Conservation (phyloP, 2,888 invertebrate species). For the Villa cingulata region DNA sequence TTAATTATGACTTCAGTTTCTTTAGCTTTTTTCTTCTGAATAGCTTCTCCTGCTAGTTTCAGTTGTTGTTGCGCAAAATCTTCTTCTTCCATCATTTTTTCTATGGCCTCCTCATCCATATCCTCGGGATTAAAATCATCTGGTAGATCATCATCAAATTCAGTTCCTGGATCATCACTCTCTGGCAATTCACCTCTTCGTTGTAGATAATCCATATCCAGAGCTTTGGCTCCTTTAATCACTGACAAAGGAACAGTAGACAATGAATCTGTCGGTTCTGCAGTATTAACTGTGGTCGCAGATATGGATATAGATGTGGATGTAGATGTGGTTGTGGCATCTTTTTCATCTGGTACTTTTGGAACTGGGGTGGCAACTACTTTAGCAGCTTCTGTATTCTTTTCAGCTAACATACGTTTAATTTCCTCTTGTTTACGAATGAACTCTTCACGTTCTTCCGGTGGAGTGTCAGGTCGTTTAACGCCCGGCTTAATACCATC, state of each 20-base stretch:
- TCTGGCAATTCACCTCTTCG: slow-evolving; percentile 31
- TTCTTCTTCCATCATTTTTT: slow-evolving; percentile 50
- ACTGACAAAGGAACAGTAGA: slow-evolving; percentile 34
- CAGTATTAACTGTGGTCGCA: slow-evolving; percentile 8
- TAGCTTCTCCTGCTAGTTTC: slow-evolving; percentile 28
- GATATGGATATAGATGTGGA: no score
- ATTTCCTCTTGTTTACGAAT: slow-evolving; percentile 35
- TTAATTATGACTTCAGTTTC: slow-evolving; percentile 34
- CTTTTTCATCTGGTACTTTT: not conserved
- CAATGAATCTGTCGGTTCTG: slow-evolving; percentile 22
- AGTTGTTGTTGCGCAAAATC: slow-evolving; percentile 44
- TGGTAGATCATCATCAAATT: slow-evolving; percentile 28
- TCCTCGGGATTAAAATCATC: slow-evolving; percentile 38
- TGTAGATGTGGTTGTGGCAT: not conserved
- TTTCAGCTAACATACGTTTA: slow-evolving; percentile 35
- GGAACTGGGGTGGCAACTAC: slow-evolving; percentile 24
- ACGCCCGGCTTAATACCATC: slow-evolving; percentile 36
- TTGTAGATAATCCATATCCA: slow-evolving; percentile 34
- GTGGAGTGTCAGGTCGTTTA: slow-evolving; percentile 34
- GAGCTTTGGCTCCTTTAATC: slow-evolving; percentile 33
- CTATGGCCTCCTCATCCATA: slow-evolving; percentile 37
- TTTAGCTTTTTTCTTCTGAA: slow-evolving; percentile 41
- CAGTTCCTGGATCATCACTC: slow-evolving; percentile 22
- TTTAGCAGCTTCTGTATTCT: slow-evolving; percentile 34
- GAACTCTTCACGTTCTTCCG: slow-evolving; percentile 35